Conservation (phyloP, 1,140 invertebrate genomes). For the Apis dorsata region DNA sequence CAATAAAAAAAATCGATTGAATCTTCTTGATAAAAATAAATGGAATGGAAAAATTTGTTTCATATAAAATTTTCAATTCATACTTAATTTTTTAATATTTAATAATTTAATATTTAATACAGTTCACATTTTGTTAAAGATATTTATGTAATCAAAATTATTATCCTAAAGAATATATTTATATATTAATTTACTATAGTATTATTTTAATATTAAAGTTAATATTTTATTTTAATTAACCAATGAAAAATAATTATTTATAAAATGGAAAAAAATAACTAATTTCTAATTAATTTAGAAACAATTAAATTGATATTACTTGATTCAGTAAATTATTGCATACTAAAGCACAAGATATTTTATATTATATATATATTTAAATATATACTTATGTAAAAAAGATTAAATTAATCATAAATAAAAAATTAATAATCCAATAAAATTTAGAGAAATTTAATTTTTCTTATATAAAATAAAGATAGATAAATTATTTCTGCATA, state of each 20-base stretch:
- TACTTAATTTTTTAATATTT: background rate
- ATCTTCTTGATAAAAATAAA: background rate
- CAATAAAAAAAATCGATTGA: no score
- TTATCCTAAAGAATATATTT: background rate
- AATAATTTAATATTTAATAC: no score
- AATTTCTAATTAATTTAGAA: background rate
- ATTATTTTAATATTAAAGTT: no score
- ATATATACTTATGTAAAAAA: background rate
- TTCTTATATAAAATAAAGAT: background rate
- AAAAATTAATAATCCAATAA: slow-evolving; percentile 6
- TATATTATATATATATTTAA: background rate
- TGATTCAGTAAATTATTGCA: background rate
- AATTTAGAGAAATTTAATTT: background rate
- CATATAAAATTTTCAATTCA: background rate
- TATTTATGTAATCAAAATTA: background rate
- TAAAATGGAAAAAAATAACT: background rate
- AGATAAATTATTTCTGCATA: slow-evolving; percentile 4
- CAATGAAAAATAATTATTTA: background rate
- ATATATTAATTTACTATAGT: background rate
- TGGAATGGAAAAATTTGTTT: background rate
- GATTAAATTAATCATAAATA: background rate
- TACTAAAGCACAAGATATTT: background rate
- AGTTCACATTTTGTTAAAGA: background rate
- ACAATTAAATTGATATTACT: background rate
- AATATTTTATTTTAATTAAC: background rate